phyloP scores from a whole-genome alignment of 2,113 vertebrate genomes.

The Centropus unirufus region DNA sequence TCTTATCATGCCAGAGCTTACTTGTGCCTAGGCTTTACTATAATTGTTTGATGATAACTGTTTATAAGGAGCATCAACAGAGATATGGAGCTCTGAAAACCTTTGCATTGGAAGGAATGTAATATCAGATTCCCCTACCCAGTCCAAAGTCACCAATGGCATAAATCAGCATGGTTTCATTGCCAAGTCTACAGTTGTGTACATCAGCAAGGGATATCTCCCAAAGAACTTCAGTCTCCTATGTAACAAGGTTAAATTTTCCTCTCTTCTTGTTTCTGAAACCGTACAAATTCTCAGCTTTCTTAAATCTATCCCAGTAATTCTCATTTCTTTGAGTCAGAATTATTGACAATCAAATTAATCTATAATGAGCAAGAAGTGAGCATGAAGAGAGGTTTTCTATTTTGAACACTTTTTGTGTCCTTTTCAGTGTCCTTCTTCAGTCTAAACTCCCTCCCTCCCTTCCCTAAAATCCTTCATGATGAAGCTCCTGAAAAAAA shows the following conservation, averaged over 20 bases:
- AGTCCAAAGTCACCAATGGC: not conserved
- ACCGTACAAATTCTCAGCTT: not conserved
- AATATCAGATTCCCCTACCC: not conserved
- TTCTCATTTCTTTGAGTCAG: slow-evolving; percentile 4
- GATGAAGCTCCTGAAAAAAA: not conserved
- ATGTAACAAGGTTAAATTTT: not conserved
- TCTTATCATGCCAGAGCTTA: not conserved
- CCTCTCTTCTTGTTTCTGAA: not conserved
- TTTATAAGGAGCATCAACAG: not conserved
- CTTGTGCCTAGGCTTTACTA: not conserved
- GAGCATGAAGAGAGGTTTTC: not conserved
- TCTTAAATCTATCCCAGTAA: not conserved
- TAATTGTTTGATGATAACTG: not conserved
- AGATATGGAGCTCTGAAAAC: not conserved
- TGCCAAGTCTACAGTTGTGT: not conserved
- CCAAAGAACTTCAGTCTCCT: not conserved
- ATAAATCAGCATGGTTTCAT: not conserved
- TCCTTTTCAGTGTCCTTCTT: slow-evolving; percentile 14
- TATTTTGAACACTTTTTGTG: not conserved
- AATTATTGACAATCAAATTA: slow-evolving; percentile 43
- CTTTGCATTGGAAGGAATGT: not conserved
- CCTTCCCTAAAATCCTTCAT: not conserved
- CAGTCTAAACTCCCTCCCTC: not conserved
- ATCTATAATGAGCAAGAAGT: slow-evolving; percentile 14
- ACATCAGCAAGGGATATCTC: not conserved